These are phyloP conservation scores for Camptogramma bilineatum DNA, from an alignment of 2,888 invertebrate genomes.

Conservation along the genomic window DNA sequence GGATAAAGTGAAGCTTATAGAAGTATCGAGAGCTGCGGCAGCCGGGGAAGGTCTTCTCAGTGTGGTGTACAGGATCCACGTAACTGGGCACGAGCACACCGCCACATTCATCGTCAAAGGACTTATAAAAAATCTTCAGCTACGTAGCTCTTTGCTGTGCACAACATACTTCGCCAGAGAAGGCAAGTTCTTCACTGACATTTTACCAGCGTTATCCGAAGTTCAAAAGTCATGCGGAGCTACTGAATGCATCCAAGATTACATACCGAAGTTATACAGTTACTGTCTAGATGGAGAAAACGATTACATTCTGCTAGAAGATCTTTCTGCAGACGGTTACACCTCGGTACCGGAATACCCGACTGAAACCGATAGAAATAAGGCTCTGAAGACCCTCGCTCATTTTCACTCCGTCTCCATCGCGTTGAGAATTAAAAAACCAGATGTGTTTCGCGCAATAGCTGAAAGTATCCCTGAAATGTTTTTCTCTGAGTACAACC, in stretches of 20 bases:
- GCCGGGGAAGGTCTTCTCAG: conserved; percentile 63
- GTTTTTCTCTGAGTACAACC: conserved; percentile 57
- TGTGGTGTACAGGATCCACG: conserved; percentile 60
- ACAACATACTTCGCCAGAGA: conserved; percentile 57
- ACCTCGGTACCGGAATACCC: conserved; percentile 48
- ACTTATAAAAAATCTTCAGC: conserved; percentile 49
- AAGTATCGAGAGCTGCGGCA: conserved; percentile 55
- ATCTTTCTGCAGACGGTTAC: conserved; percentile 54
- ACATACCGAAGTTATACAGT: conserved; percentile 57
- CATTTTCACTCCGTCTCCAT: conserved; percentile 66
- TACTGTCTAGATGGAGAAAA: conserved; percentile 54
- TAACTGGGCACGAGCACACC: conserved; percentile 46
- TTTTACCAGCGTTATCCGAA: conserved; percentile 54
- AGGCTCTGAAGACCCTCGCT: conserved; percentile 56
- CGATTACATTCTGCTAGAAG: conserved; percentile 64
- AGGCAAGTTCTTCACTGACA: conserved; percentile 53
- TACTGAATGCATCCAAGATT: conserved; percentile 55
- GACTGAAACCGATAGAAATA: conserved; percentile 50
- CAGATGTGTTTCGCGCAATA: conserved; percentile 52
- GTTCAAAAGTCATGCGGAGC: conserved; percentile 55
- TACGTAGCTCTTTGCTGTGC: conserved; percentile 54
- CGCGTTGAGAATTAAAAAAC: conserved; percentile 53
- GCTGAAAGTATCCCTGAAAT: conserved; percentile 52
- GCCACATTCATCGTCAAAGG: conserved; percentile 60
- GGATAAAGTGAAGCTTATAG: conserved; percentile 50